Evolutionary conservation across 2,888 invertebrate species (phyloP).

Genomic region (Tinea trinotella): DNA sequence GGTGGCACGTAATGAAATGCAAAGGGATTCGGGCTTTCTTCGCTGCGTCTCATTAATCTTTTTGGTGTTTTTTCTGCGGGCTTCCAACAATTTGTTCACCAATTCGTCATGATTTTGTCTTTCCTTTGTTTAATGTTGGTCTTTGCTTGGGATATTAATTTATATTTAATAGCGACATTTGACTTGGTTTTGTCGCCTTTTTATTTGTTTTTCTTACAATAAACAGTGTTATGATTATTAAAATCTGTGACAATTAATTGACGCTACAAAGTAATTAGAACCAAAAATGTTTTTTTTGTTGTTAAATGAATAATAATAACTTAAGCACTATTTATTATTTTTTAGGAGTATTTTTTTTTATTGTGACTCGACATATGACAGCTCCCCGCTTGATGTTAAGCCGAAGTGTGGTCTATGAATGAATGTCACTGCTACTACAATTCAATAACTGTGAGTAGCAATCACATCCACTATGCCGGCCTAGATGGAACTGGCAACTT

Average conservation of each 20-base stretch:
- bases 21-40: slow-evolving; percentile 40
- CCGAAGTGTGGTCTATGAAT: no score
- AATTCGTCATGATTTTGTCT: slow-evolving; percentile 48
- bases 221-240: not conserved
- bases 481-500: no score
- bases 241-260: not conserved
- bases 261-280: no score
- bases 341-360: no score
- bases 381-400: no score
- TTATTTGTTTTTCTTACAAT: not conserved
- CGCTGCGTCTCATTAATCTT: slow-evolving; percentile 51
- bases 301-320: no score
- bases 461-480: no score
- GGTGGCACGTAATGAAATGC: slow-evolving; percentile 46
- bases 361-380: no score
- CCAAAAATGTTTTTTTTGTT: no score
- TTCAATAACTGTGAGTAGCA: no score
- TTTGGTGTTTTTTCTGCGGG: slow-evolving; percentile 45
- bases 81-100: slow-evolving; percentile 46
- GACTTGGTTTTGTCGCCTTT: not conserved
- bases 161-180: not conserved
- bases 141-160: not conserved
- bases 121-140: slow-evolving; percentile 21
- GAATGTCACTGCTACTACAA: no score
- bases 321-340: no score